Percentiles rank a stretch among this genome's conserved stretches.
Evolutionary conservation across 2,797 vertebrate species (phyloP).

Genomic region (Channallabes apus): DNA sequence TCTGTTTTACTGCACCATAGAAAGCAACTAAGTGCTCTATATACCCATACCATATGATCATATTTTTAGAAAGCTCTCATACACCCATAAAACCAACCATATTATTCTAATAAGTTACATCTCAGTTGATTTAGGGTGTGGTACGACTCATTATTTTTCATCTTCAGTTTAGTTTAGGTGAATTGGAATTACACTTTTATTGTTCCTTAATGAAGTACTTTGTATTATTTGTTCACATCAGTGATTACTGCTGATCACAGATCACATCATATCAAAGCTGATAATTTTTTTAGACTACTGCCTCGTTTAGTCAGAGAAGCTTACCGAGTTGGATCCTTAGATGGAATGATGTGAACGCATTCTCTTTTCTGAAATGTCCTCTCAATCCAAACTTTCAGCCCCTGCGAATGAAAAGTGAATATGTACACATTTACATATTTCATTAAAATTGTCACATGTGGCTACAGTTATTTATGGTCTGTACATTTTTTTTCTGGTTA

Average conservation of each 20-base stretch:
- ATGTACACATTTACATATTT: neutral
- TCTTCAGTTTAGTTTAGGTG: neutral
- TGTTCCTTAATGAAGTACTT: neutral
- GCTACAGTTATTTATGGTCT: constrained; percentile 23
- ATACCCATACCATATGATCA: constrained; percentile 39
- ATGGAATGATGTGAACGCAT: constrained; percentile 87
- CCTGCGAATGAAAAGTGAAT: constrained; percentile 69
- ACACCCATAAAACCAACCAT: constrained; percentile 35
- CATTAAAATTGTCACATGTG: neutral
- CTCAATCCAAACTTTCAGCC: constrained; percentile 93
- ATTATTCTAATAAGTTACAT: constrained; percentile 16
- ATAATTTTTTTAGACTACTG: neutral
- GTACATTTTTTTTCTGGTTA: constrained; percentile 64
- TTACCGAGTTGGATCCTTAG: constrained; percentile 89
- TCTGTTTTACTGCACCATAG: neutral
- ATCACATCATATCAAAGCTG: neutral
- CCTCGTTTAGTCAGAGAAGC: neutral
- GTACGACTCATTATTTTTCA: neutral
- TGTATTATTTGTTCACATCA: neutral
- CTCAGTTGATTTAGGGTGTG: neutral
- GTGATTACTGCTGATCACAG: neutral
- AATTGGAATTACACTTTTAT: neutral
- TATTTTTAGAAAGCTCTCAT: neutral
- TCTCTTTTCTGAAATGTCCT: constrained; percentile 92
- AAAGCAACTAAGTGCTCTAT: constrained; percentile 7